phyloP scores from a whole-genome alignment of 2,888 invertebrate genomes.

The Drosophila planitibia region DNA sequence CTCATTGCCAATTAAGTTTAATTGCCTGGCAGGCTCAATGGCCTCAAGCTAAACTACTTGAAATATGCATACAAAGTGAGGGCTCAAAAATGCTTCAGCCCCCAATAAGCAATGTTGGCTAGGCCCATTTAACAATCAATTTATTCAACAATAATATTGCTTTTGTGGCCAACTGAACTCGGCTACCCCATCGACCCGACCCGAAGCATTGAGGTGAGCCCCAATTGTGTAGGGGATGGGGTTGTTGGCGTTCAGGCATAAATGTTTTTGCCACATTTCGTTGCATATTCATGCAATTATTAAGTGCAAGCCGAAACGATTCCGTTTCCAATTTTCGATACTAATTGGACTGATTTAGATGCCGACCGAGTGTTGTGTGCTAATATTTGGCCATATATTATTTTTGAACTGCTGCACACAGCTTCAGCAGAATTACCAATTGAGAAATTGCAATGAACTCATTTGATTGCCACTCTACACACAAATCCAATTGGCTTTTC shows the following conservation, averaged over 20 bases:
- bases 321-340: constrained; percentile 18
- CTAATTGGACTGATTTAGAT: constrained; percentile 72
- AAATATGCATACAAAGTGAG: constrained; percentile 73
- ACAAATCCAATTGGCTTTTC: not conserved
- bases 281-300: constrained; percentile 73
- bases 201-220: constrained; percentile 6
- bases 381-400: constrained; percentile 9
- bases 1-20: constrained; percentile 78
- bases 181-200: constrained; percentile 9
- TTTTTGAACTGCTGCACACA: constrained; percentile 43
- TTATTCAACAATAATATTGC: constrained; percentile 75
- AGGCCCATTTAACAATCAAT: constrained; percentile 79
- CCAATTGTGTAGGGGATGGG: not conserved
- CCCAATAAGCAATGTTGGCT: not conserved
- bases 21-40: constrained; percentile 63
- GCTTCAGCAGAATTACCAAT: constrained; percentile 6
- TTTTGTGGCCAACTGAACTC: constrained; percentile 31
- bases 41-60: constrained; percentile 59
- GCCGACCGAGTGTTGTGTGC: constrained; percentile 10
- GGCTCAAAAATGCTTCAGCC: constrained; percentile 27
- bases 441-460: constrained; percentile 18
- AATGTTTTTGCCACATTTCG: constrained; percentile 48
- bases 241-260: constrained; percentile 6
- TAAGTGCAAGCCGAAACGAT: constrained; percentile 39
- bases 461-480: constrained; percentile 13